Conservation (phyloP, 2,888 invertebrate genomes). For the Dioctria linearis region DNA sequence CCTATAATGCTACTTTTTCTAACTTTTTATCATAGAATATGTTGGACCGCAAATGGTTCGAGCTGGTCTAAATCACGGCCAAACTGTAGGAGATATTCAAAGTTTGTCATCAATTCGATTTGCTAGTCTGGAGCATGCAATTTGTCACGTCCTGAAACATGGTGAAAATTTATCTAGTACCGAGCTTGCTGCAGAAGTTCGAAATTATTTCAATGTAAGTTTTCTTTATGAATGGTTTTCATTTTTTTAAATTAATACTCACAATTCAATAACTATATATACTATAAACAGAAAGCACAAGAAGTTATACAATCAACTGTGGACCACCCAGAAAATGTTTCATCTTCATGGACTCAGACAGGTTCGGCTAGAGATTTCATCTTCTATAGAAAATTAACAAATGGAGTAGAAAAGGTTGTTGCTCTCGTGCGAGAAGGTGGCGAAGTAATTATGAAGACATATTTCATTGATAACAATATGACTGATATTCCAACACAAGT, state of each 20-base stretch:
- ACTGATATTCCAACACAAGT: too few relatives aligned
- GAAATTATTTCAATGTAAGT: slow-evolving; percentile 24
- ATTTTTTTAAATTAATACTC: not conserved
- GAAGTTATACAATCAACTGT: slow-evolving; percentile 12
- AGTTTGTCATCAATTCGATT: not conserved
- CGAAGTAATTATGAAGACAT: too few relatives aligned
- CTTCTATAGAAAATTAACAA: slow-evolving; percentile 14
- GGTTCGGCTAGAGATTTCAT: slow-evolving; percentile 33
- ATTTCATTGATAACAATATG: too few relatives aligned
- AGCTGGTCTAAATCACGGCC: not conserved
- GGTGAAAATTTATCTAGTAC: not conserved
- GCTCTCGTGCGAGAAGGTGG: too few relatives aligned
- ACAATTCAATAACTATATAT: not conserved
- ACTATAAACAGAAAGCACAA: slow-evolving; percentile 5
- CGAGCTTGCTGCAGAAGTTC: not conserved
- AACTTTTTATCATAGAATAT: slow-evolving; percentile 2
- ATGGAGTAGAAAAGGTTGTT: slow-evolving; percentile 8
- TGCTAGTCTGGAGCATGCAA: slow-evolving; percentile 26
- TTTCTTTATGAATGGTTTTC: not conserved
- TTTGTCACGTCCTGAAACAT: slow-evolving; percentile 29
- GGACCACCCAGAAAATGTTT: not conserved
- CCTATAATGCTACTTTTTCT: not conserved
- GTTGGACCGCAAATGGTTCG: slow-evolving; percentile 29
- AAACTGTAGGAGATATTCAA: slow-evolving; percentile 23
- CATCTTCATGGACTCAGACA: slow-evolving; percentile 32